Evolutionary conservation across 2,797 vertebrate genomes (phyloP), one percentile per base, ranked within the genome.

Genomic region (Huso huso): DNA sequence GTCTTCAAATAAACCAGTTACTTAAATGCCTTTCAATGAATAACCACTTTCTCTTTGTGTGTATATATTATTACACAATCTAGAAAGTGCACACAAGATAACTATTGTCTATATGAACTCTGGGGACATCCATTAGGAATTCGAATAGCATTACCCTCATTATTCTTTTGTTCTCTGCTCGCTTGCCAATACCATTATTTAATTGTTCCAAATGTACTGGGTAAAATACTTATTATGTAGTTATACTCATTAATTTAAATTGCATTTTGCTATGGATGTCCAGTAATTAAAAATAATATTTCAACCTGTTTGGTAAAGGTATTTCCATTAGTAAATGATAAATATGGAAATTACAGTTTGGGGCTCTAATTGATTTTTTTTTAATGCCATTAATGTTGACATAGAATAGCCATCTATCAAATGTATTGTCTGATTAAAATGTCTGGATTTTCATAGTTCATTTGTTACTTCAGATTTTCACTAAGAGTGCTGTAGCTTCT

Each of bases 241-340:
- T 90, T 90, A 87, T 49, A 79, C 85, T 86, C 89, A 89, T 91
- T 91, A 90, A 91, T 90, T 88, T 89, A 91, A 91, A 91, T 91
- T 88, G 89, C 89, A 90, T 91, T 91, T 89, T 80, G 81, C 83
- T 89, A 89, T 87, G 87, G 90, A 91, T 90, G 87, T 90, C 90
- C 90, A 89, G 89, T 91, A 91, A 90, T 91, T 88, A 88, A 82
- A 89, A 86, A 83, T 80, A 86, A 90, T 88, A 88, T 87, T 90
- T 89, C 85, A 89, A 84, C 85, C 86, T 87, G 82, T 85, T 82
- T 83, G 83, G 82, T 79, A 86, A 80, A 86, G 85, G 76, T 80
- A 81, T 84, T 84, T 86, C 88, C 87, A 88, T 89, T 90, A 89
- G 81, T 74, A 71, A 71, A 79, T 83, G 83, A 86, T 80, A 84